Conservation (phyloP, 2,888 invertebrate species). For the Aethes cnicana region DNA sequence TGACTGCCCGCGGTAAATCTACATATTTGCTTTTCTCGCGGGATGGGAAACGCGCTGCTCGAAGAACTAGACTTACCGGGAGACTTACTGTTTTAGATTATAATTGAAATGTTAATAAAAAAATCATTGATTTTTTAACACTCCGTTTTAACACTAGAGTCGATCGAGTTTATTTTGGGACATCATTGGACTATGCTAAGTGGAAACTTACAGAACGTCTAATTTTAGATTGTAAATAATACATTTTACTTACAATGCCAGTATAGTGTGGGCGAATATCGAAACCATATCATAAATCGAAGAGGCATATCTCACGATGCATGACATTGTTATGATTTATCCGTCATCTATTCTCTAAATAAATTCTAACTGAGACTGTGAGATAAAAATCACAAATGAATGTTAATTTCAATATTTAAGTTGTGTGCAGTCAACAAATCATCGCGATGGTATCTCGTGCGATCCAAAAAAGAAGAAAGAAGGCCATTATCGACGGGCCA, state of each 20-base stretch:
- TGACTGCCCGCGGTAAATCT: slow-evolving; percentile 60
- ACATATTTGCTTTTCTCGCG: slow-evolving; percentile 47
- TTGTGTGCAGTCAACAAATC: slow-evolving; percentile 77
- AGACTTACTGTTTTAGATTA: background rate
- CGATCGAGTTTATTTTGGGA: too few relatives aligned
- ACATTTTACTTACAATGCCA: too few relatives aligned
- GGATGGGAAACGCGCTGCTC: too few relatives aligned
- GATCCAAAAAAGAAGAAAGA: slow-evolving; percentile 71
- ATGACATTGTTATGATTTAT: slow-evolving; percentile 33
- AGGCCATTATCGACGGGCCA: slow-evolving; percentile 66
- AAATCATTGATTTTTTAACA: too few relatives aligned
- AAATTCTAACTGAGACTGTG: slow-evolving; percentile 41
- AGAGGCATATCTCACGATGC: slow-evolving; percentile 14
- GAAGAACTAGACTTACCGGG: background rate
- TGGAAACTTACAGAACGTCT: too few relatives aligned
- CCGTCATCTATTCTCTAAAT: slow-evolving; percentile 38
- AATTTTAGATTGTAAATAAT: too few relatives aligned
- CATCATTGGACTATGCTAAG: too few relatives aligned
- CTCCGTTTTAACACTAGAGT: too few relatives aligned
- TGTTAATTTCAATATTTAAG: slow-evolving; percentile 80
- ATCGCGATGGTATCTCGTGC: slow-evolving; percentile 75
- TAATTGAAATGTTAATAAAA: background rate
- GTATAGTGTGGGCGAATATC: slow-evolving; percentile 6
- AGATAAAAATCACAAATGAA: slow-evolving; percentile 75
- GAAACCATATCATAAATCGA: slow-evolving; percentile 7